phyloP scores from a whole-genome alignment of 2,797 vertebrate species.

The Taenioides sp. region DNA sequence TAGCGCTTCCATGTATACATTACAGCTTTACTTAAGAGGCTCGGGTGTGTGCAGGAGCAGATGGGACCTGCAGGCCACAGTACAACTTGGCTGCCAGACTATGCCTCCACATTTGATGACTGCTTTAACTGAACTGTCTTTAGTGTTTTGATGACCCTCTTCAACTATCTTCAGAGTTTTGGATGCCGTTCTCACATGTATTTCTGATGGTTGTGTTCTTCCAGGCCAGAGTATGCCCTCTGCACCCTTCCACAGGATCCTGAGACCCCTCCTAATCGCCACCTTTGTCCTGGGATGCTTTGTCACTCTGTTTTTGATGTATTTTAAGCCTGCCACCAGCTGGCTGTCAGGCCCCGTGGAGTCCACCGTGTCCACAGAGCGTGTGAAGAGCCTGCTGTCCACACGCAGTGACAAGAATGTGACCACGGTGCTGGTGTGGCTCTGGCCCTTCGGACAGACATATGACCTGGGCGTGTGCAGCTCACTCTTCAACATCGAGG shows the following conservation, averaged over 20 bases:
- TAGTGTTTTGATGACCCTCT: neutral
- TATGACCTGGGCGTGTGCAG: slow-evolving; percentile 91
- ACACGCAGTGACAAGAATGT: slow-evolving; percentile 88
- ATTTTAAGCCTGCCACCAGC: slow-evolving; percentile 94
- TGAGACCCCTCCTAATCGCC: slow-evolving; percentile 91
- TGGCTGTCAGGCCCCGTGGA: slow-evolving; percentile 93
- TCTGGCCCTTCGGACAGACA: slow-evolving; percentile 96
- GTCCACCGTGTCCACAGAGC: slow-evolving; percentile 87
- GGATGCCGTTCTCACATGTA: neutral
- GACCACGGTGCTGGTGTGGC: slow-evolving; percentile 93
- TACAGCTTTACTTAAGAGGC: too few relatives aligned
- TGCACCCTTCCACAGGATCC: slow-evolving; percentile 92
- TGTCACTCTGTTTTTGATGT: slow-evolving; percentile 95
- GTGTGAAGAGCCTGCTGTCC: slow-evolving; percentile 90
- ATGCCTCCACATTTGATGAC: neutral
- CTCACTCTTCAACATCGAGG: slow-evolving; percentile 90
- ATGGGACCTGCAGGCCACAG: neutral
- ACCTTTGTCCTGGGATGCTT: slow-evolving; percentile 93
- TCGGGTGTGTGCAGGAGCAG: neutral
- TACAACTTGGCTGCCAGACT: neutral
- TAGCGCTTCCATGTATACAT: neutral
- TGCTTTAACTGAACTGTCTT: neutral
- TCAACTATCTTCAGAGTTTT: too few relatives aligned
- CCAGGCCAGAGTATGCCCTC: slow-evolving; percentile 96
- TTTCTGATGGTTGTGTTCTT: slow-evolving; percentile 40